A percentile compares a stretch with the other conserved stretches of the same genome.
These are phyloP conservation scores for Araneus ventricosus DNA, from an alignment of 1,140 invertebrate genomes.

Conservation along the genomic window DNA sequence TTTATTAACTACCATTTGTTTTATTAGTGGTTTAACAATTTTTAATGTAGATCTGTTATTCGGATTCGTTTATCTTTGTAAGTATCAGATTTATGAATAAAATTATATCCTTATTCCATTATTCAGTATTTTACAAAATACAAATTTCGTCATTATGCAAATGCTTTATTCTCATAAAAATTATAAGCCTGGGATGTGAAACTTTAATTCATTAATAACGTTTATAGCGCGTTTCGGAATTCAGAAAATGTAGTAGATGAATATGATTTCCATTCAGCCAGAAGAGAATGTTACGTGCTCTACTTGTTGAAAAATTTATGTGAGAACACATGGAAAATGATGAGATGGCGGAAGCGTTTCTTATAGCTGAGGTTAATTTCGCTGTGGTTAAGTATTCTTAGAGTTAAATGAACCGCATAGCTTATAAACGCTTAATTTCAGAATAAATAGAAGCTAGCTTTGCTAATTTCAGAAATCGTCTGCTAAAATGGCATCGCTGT, in stretches of 20 bases:
- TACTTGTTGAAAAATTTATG: not conserved
- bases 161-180: no score
- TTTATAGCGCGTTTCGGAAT: not conserved
- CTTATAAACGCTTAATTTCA: not conserved
- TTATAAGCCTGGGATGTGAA: no score
- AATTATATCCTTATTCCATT: no score
- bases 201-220: no score
- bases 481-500: not conserved
- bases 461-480: not conserved
- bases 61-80: no score
- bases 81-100: no score
- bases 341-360: not conserved
- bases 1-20: no score
- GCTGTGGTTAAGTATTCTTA: not conserved
- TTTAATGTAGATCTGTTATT: no score
- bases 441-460: not conserved
- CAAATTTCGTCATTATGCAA: no score
- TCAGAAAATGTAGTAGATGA: not conserved
- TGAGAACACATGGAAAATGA: not conserved
- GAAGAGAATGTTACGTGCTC: not conserved
- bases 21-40: no score
- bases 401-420: not conserved
- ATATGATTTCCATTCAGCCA: not conserved
- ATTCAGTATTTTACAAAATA: no score
- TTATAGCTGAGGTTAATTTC: not conserved